Conservation (phyloP, 1,140 invertebrate genomes). For the silkworm (Bombyx mori) region DNA sequence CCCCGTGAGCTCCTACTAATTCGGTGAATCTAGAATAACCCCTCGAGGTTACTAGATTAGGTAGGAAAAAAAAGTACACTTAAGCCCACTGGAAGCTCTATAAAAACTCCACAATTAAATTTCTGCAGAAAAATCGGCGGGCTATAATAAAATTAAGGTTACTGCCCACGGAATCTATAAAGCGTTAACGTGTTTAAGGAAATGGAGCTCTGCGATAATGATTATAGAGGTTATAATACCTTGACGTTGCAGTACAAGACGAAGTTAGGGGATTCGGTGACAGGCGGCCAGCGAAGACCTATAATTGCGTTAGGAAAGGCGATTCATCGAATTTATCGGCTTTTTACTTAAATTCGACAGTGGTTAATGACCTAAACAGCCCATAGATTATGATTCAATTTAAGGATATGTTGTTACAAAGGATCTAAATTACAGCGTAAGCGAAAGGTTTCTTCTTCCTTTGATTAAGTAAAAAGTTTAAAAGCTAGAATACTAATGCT, state of each 20-base stretch:
- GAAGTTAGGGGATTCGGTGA: background rate
- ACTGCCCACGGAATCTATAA: background rate
- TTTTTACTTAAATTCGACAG: background rate
- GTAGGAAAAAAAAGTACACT: background rate
- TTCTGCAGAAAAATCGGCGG: conserved; percentile 11
- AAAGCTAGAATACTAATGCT: no score
- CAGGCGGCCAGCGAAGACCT: conserved; percentile 8
- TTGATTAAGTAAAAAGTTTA: no score
- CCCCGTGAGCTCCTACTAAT: no score
- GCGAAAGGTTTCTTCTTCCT: background rate
- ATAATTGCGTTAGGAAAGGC: conserved; percentile 12
- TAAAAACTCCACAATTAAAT: conserved; percentile 14
- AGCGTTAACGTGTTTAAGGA: background rate
- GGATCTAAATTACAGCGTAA: background rate
- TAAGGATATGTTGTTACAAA: background rate
- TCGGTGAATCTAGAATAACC: no score
- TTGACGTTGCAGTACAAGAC: no score
- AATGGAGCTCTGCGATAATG: no score
- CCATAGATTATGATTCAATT: background rate
- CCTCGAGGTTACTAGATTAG: no score
- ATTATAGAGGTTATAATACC: no score
- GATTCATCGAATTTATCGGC: conserved; percentile 3
- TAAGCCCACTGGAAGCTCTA: conserved; percentile 12
- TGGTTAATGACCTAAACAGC: background rate
- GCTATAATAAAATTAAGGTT: conserved; percentile 8